Percentiles rank a stretch among this genome's conserved stretches.
Evolutionary conservation across 2,113 vertebrate species (phyloP).

Genomic region (Rhineura floridana): DNA sequence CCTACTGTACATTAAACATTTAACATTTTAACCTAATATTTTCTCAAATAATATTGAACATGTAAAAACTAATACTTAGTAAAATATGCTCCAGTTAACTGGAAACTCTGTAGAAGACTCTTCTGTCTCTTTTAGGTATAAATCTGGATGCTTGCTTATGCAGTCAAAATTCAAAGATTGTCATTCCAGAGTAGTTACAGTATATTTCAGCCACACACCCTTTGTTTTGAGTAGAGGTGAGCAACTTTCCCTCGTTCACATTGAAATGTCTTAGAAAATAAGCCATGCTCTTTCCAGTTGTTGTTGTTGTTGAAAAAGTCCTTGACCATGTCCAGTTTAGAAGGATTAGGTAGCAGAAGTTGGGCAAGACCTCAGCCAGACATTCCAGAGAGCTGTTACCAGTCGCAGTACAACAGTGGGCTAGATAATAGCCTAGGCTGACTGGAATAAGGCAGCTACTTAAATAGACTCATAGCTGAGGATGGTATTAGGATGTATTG

Average conservation of each 20-base stretch:
- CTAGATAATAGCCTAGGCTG: neutral
- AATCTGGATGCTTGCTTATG: neutral
- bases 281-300: neutral
- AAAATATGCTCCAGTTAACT: neutral
- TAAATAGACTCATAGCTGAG: neutral
- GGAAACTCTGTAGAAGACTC: neutral
- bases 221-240: neutral
- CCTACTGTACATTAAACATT: too few relatives aligned
- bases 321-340: neutral
- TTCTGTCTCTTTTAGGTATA: neutral
- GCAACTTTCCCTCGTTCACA: neutral
- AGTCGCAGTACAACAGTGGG: neutral
- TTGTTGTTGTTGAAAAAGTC: too few relatives aligned
- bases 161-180: neutral
- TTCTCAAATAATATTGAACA: too few relatives aligned
- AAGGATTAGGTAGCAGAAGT: too few relatives aligned
- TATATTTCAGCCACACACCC: neutral
- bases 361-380: too few relatives aligned
- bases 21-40: fast-evolving
- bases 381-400: neutral
- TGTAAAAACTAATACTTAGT: neutral
- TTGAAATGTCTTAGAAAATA: neutral
- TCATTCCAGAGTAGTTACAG: neutral
- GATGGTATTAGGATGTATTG: neutral
- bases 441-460: neutral